Percentiles rank a stretch among this genome's conserved stretches.
These are phyloP conservation scores for Halyomorpha halys DNA, from an alignment of 1,140 invertebrate species.

Conservation along the genomic window DNA sequence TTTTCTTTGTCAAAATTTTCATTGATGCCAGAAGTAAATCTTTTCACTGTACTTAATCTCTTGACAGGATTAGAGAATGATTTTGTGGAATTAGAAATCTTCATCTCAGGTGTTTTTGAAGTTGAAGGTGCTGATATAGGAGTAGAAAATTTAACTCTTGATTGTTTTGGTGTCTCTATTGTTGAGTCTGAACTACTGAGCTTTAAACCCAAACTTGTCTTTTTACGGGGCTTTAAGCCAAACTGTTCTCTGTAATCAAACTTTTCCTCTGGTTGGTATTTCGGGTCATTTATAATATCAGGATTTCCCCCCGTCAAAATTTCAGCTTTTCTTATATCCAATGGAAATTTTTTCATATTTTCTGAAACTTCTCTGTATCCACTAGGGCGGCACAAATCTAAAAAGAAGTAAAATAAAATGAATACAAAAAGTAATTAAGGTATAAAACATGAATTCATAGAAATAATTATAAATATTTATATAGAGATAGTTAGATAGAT, in stretches of 20 bases:
- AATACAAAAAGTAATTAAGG: too few relatives aligned
- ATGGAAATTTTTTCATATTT: constrained; percentile 63
- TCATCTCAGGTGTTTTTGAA: not conserved
- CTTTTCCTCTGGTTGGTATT: constrained; percentile 48
- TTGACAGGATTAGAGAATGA: constrained; percentile 13
- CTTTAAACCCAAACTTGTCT: constrained; percentile 8
- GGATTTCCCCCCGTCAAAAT: constrained; percentile 52
- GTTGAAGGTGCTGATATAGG: constrained; percentile 17
- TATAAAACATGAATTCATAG: too few relatives aligned
- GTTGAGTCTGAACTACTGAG: constrained; percentile 7
- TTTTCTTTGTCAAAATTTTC: constrained; percentile 18
- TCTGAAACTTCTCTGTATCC: constrained; percentile 38
- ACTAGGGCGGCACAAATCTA: constrained; percentile 45
- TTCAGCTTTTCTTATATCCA: constrained; percentile 57
- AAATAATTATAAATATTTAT: too few relatives aligned
- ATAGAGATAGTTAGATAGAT: too few relatives aligned
- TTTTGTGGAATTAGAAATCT: not conserved
- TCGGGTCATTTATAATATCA: constrained; percentile 41
- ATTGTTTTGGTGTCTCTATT: too few relatives aligned
- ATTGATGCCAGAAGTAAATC: constrained; percentile 13
- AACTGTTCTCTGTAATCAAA: constrained; percentile 45
- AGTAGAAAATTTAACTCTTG: constrained; percentile 15
- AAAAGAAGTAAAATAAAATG: constrained; percentile 29
- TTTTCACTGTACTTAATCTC: constrained; percentile 20
- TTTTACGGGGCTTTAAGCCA: constrained; percentile 30